phyloP scores from a whole-genome alignment of 2,888 invertebrate genomes.

The Unio delphinus region DNA sequence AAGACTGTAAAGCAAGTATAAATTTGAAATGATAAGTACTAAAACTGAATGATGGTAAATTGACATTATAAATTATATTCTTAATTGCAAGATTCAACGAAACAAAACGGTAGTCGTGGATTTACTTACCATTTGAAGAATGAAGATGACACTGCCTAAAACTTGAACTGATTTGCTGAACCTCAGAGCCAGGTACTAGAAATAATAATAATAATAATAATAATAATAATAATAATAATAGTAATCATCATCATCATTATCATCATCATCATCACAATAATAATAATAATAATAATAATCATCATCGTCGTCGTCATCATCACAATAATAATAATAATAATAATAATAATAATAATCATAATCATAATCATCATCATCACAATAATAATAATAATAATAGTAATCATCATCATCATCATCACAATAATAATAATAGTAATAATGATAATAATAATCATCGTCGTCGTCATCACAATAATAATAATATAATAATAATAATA shows the following conservation, averaged over 20 bases:
- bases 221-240: no score
- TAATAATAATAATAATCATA: no score
- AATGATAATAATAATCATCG: constrained; percentile 42
- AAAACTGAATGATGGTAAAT: background rate
- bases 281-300: constrained; percentile 31
- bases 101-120: background rate
- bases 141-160: constrained; percentile 86
- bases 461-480: no score
- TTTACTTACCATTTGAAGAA: constrained; percentile 89
- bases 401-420: no score
- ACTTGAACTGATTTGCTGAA: constrained; percentile 85
- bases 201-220: constrained; percentile 34
- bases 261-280: no score
- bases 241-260: no score
- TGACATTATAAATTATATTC: background rate
- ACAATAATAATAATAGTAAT: no score
- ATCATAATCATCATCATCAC: no score
- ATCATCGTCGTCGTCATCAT: no score
- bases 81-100: background rate
- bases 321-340: constrained; percentile 35
- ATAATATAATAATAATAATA: no score
- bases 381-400: no score
- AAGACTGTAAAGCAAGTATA: background rate
- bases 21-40: background rate
- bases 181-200: constrained; percentile 87